A percentile compares a stretch with the other conserved stretches of the same genome.
phyloP scores from a whole-genome alignment of 1,140 invertebrate species.

The Dolichoris vasculosae region DNA sequence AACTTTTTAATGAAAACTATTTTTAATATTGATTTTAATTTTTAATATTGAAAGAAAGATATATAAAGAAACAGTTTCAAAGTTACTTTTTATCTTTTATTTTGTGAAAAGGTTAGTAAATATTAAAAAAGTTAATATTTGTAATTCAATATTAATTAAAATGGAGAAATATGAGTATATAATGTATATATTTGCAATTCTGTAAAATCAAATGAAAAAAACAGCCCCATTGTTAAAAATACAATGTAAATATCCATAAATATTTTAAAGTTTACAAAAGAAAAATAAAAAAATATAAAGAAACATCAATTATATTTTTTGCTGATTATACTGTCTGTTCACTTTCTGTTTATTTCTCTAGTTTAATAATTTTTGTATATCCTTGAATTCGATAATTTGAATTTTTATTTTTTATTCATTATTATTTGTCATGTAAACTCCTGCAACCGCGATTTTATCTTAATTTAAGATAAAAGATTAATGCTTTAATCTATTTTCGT shows the following conservation, averaged over 20 bases:
- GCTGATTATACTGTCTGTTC: slow-evolving; percentile 22
- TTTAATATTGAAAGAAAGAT: too few relatives aligned
- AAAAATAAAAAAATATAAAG: slow-evolving; percentile 29
- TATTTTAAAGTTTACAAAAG: slow-evolving; percentile 20
- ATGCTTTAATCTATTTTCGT: too few relatives aligned
- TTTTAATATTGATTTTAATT: too few relatives aligned
- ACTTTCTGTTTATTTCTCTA: slow-evolving; percentile 9
- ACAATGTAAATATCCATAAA: slow-evolving; percentile 51
- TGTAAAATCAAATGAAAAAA: slow-evolving; percentile 28
- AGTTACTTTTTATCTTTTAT: not conserved
- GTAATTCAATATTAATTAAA: slow-evolving; percentile 22
- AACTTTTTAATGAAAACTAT: too few relatives aligned
- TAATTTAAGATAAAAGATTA: too few relatives aligned
- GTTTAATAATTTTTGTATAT: slow-evolving; percentile 42
- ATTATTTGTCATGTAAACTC: slow-evolving; percentile 24
- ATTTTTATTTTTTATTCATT: slow-evolving; percentile 6
- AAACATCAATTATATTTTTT: slow-evolving; percentile 34
- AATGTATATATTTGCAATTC: slow-evolving; percentile 27
- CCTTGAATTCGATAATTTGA: not conserved
- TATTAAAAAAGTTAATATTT: slow-evolving; percentile 27
- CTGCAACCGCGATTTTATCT: slow-evolving; percentile 39
- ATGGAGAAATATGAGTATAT: not conserved
- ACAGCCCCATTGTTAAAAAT: slow-evolving; percentile 50
- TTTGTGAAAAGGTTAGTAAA: not conserved
- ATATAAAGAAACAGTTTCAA: too few relatives aligned